Conservation (phyloP, 1,140 invertebrate species). For the Drosophila mauritiana region DNA sequence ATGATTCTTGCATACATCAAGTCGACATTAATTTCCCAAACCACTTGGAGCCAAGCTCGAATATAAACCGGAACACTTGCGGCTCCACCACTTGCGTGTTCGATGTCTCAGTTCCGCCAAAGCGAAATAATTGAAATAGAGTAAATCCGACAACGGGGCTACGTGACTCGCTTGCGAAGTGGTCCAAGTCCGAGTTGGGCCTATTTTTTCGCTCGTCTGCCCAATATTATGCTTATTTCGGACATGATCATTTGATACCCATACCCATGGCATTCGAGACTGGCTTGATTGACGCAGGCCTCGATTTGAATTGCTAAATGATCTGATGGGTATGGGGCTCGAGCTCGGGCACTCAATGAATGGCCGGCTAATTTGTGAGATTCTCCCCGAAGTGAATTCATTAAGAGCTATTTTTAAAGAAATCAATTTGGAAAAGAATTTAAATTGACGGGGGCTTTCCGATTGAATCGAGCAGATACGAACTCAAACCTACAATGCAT, state of each 20-base stretch:
- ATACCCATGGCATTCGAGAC: conserved; percentile 32
- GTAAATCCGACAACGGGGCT: conserved; percentile 36
- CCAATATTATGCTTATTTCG: conserved; percentile 51
- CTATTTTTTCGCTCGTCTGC: conserved; percentile 25
- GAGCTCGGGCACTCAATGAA: conserved; percentile 34
- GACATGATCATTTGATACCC: conserved; percentile 34
- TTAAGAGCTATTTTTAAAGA: conserved; percentile 60
- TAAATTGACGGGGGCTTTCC: conserved; percentile 32
- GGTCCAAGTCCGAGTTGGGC: conserved; percentile 1
- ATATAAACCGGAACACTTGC: conserved; percentile 59
- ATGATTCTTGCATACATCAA: conserved; percentile 61
- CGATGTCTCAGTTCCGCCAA: conserved; percentile 48
- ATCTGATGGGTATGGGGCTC: conserved; percentile 9
- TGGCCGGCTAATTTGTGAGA: conserved; percentile 62
- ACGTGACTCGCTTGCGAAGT: conserved; percentile 39
- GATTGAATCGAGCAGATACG: neutral
- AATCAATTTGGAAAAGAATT: conserved; percentile 49
- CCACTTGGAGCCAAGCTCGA: conserved; percentile 18
- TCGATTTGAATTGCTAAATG: conserved; percentile 76
- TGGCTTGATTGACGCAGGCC: conserved; percentile 62
- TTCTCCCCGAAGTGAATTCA: conserved; percentile 64
- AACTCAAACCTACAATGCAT: conserved; percentile 2
- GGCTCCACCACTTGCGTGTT: conserved; percentile 54
- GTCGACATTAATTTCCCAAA: conserved; percentile 38
- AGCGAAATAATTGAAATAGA: conserved; percentile 55